Conservation (phyloP, 2,797 vertebrate species). For the Coluber constrictor region DNA sequence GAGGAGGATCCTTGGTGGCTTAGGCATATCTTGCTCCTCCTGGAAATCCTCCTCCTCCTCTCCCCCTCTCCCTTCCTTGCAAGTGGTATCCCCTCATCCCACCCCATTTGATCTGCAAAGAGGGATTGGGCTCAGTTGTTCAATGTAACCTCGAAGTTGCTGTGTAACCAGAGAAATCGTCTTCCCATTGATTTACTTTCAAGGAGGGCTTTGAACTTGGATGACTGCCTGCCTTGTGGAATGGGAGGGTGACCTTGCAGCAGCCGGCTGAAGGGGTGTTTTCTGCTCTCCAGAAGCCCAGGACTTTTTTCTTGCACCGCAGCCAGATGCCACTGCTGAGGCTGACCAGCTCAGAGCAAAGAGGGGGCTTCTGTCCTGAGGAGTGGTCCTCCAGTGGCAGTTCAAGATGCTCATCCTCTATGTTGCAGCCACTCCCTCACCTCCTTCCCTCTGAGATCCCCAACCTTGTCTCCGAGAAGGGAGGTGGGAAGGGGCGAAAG, state of each 20-base stretch:
- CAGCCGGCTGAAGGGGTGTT: too few relatives aligned
- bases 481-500: not conserved
- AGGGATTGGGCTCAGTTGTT: slow-evolving; percentile 69
- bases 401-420: not conserved
- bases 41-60: slow-evolving; percentile 15
- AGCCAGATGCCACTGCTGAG: too few relatives aligned
- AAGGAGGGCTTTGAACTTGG: slow-evolving; percentile 71
- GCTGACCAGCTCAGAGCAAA: not conserved
- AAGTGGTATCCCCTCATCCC: slow-evolving; percentile 57
- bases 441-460: not conserved
- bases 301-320: not conserved
- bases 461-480: not conserved
- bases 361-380: not conserved
- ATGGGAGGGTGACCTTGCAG: not conserved
- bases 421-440: not conserved
- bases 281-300: not conserved
- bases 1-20: slow-evolving; percentile 42
- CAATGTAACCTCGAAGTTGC: slow-evolving; percentile 74
- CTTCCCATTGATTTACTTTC: slow-evolving; percentile 61
- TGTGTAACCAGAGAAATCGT: slow-evolving; percentile 73
- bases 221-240: slow-evolving; percentile 61
- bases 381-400: not conserved
- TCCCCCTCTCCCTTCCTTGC: not conserved
- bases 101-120: slow-evolving; percentile 60
- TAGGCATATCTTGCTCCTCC: slow-evolving; percentile 47